Percentiles rank a stretch among this genome's conserved stretches.
These are phyloP conservation scores for Acanthococcus lagerstroemiae DNA, from an alignment of 2,888 invertebrate genomes.

Conservation along the genomic window DNA sequence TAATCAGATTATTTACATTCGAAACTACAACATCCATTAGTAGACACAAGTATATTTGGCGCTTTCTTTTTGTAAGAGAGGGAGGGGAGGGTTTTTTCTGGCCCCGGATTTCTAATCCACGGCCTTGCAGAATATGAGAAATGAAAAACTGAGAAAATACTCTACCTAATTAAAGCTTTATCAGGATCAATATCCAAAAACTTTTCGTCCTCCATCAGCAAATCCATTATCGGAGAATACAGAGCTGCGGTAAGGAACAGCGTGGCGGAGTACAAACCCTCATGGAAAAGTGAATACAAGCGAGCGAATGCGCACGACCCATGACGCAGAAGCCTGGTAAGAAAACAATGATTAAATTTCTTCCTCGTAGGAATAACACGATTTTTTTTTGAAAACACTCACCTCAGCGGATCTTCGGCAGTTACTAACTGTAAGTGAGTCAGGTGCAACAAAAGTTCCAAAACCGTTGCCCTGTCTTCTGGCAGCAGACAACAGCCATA, in stretches of 20 bases:
- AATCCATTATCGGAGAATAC: conserved; percentile 79
- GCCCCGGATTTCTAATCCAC: too few species aligned
- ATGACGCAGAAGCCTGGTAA: conserved; percentile 60
- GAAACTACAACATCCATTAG: too few species aligned
- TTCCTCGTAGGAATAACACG: too few species aligned
- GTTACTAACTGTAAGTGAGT: conserved; percentile 61
- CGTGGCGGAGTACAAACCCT: conserved; percentile 80
- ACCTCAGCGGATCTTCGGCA: conserved; percentile 56
- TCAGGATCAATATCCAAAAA: conserved; percentile 86
- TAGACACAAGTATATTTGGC: too few species aligned
- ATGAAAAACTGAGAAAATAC: conserved; percentile 10
- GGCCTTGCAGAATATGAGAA: too few species aligned
- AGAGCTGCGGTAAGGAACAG: conserved; percentile 87
- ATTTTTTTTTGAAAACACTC: conserved; percentile 29
- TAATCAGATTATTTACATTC: too few species aligned
- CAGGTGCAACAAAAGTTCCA: conserved; percentile 56
- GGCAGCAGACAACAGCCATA: conserved; percentile 65
- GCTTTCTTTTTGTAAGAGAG: too few species aligned
- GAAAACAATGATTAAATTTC: neutral
- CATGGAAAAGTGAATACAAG: conserved; percentile 78
- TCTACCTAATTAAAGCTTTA: conserved; percentile 61
- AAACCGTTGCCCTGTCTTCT: conserved; percentile 58
- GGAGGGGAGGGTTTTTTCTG: too few species aligned
- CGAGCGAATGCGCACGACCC: conserved; percentile 79
- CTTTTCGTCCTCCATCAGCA: conserved; percentile 79